Base-by-base conservation (phyloP, 2,888 invertebrate genomes). In the Candidula unifasciata region DNA sequence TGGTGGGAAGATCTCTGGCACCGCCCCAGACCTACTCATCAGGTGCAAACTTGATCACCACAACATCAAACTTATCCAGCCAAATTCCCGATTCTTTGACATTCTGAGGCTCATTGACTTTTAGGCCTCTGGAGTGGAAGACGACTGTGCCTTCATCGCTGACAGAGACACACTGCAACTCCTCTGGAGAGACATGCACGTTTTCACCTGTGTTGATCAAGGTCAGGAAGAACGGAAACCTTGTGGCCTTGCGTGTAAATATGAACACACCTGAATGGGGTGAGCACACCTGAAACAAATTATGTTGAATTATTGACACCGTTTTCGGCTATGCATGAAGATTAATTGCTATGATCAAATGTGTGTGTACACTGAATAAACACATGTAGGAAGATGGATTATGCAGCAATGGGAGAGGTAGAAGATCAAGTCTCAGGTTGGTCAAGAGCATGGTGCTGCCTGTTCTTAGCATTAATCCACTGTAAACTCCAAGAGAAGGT, bases 221-320 rank as follows among this genome's bases (percentile, higher is more conserved):
- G 0, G 92, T 91, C 64, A 93, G 87, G 86, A 88, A 93, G 30
- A 91, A 90, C 0, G 90, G 90, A 87, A 93, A 93, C 30, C 93
- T 92, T 10, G 88, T 83, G 8, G 93, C 92, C 82, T 92, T 88
- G 16, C 93, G 88, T 16, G 91, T 89, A 81, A 91, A 92, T 87
- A 90, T 89, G 66, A 92, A 86, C 44, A 93, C 82, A 73, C 92
- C 89, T 0, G 88, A 85, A 52, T 77, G 3, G 10, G 57, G 54
- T 37, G 84, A 21, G 52, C 80, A 81, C 5, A 83, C n/a, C 82
- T 83, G 81, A 30, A 35, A 44, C 44, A 44, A 44, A 44, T 10
- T 44, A 44, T 44, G 44, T 44, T 44, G n/a, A n/a, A n/a, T 44
- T 44, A 44, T 44, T 44, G 6, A 44, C 44, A 44, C 44, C 13